Base-by-base conservation (phyloP, 2,113 vertebrate genomes). In the Nothoprocta pentlandii region DNA sequence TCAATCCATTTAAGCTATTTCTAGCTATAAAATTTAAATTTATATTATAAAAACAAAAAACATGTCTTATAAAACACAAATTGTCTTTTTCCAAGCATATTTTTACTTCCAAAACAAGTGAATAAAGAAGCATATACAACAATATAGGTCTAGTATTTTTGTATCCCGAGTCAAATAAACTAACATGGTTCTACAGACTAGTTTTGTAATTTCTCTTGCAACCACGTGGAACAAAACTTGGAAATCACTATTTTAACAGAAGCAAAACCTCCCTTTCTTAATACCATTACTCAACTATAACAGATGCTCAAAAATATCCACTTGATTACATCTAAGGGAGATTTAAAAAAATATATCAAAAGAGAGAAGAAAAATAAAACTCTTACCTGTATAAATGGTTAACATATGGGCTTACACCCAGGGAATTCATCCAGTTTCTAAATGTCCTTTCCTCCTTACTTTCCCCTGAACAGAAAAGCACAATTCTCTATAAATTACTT, bases 401-500 rank as follows among this genome's bases (percentile, higher is more conserved):
- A 94, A 99, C 98, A 64, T 98, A 98, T 2, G 99, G 99, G 95
- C 85, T 97, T 49, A 99, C 98, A 14, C 99, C 99, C 96, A 99
- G 97, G 46, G 99, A 99, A 97, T 99, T 99, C 98, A 99, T 99
- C 99, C 99, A 99, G 96, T 99, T 99, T 77, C 99, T 97, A 95
- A 99, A 99, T 21, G 99, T 99, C 91, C 98, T 98, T 95, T 99
- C 99, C 92, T 99, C 99, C 12, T 98, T 98, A 90, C 98, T 98
- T 96, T 99, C 99, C 75, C 97, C 99, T 99, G 97, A 14, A 67
- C 87, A 54, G 56, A 94, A 69, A 94, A 93, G 96, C 54, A 92
- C 1, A 96, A 91, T 46, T 93, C 51, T 49, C 25, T 66, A 11
- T 81, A 96, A 96, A 92, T 96, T 85, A 93, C 58, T 34, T 67